Percentiles rank a stretch among this genome's conserved stretches.
Evolutionary conservation across 2,113 vertebrate genomes (phyloP).

Genomic region (Scomber colias): DNA sequence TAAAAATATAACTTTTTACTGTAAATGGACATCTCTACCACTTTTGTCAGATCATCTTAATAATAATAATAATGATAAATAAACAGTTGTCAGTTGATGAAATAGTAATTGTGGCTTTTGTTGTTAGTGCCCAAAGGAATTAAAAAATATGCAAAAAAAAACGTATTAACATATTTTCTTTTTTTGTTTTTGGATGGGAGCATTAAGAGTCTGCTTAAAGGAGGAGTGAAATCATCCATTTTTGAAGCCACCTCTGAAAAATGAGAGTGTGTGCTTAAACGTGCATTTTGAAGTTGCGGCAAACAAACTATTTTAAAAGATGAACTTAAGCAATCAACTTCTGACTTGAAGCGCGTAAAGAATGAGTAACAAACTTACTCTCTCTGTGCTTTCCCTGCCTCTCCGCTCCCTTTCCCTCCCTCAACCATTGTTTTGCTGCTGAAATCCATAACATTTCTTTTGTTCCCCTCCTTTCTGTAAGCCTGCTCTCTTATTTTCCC

Average conservation of each 20-base stretch:
- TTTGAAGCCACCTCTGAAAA: no score
- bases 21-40: no score
- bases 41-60: no score
- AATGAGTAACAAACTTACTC: conserved; percentile 39
- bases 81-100: no score
- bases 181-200: no score
- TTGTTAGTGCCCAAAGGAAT: no score
- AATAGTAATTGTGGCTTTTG: no score
- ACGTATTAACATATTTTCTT: no score
- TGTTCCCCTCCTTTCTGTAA: conserved; percentile 76
- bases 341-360: conserved; percentile 30
- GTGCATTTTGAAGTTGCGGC: background rate
- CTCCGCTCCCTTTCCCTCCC: conserved; percentile 28
- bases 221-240: background rate
- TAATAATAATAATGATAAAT: no score
- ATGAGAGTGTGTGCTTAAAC: background rate
- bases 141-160: no score
- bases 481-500: conserved; percentile 82
- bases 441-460: conserved; percentile 86
- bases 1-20: no score
- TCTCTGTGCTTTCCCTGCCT: conserved; percentile 26
- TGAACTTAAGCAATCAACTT: conserved; percentile 4
- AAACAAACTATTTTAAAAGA: conserved; percentile 12
- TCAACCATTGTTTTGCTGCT: conserved; percentile 73
- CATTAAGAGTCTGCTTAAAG: background rate